A percentile compares a stretch with the other conserved stretches of the same genome.
phyloP scores from a whole-genome alignment of 2,797 vertebrate genomes.

The Characodon lateralis region DNA sequence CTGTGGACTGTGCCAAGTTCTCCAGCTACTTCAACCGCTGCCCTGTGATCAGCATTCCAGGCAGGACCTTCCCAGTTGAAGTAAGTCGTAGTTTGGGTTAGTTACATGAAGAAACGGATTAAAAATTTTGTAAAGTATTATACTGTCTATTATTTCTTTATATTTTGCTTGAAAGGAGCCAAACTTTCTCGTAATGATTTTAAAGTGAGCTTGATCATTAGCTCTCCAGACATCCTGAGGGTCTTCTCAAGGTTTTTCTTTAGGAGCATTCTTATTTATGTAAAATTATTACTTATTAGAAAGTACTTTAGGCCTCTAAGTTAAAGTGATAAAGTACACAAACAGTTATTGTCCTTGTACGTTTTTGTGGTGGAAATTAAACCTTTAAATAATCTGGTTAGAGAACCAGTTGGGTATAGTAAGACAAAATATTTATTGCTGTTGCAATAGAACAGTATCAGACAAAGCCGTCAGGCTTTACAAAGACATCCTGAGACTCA shows the following conservation, averaged over 20 bases:
- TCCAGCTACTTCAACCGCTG: constrained; percentile 95
- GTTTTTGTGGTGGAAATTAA: too few relatives aligned
- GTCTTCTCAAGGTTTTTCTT: background rate
- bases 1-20: constrained; percentile 94
- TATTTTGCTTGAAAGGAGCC: background rate
- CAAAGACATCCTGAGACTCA: too few relatives aligned
- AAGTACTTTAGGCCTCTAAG: background rate
- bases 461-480: too few relatives aligned
- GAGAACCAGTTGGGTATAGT: too few relatives aligned
- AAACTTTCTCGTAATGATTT: background rate
- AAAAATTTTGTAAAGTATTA: background rate
- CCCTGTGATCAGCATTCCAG: constrained; percentile 91
- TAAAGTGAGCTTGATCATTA: background rate
- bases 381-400: too few relatives aligned
- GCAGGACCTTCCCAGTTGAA: constrained; percentile 94
- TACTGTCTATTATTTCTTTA: background rate
- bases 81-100: constrained; percentile 65
- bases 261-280: background rate
- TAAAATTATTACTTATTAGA: background rate
- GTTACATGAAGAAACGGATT: background rate
- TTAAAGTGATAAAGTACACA: background rate
- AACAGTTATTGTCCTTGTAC: background rate
- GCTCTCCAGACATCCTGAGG: too few relatives aligned
- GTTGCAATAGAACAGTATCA: too few relatives aligned
- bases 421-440: too few relatives aligned